A percentile compares a stretch with the other conserved stretches of the same genome.
Conservation (phyloP, 1,140 invertebrate species). For the Heliconius melpomene region DNA sequence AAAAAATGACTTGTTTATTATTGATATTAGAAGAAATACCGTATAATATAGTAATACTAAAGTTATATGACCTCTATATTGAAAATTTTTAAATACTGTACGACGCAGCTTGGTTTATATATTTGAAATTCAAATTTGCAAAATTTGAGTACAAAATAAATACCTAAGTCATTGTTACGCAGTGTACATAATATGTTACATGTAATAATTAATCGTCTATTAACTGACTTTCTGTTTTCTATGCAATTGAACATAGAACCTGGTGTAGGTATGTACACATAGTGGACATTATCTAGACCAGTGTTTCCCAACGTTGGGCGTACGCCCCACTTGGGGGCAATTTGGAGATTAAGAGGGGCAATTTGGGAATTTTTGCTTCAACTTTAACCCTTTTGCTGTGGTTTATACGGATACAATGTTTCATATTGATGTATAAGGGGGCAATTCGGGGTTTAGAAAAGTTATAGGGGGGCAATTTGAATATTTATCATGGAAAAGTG, state of each 20-base stretch:
- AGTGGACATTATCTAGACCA: no score
- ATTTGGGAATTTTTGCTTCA: no score
- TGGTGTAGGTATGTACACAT: no score
- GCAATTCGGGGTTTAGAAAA: no score
- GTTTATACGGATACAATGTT: no score
- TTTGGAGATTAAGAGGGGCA: no score
- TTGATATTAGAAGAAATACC: neutral
- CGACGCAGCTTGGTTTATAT: neutral
- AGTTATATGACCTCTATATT: neutral
- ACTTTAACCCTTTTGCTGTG: no score
- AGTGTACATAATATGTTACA: neutral
- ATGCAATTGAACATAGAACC: neutral
- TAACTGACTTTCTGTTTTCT: neutral
- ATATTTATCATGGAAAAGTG: no score
- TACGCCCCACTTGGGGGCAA: no score
- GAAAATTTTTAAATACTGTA: constrained; percentile 14
- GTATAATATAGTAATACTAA: neutral
- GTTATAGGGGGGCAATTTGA: no score
- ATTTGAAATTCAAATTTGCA: constrained; percentile 28
- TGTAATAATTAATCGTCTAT: neutral
- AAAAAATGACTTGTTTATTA: neutral
- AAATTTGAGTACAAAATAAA: constrained; percentile 23
- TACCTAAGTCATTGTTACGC: constrained; percentile 21
- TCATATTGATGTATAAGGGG: no score
- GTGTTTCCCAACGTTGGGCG: no score